Evolutionary conservation across 2,113 vertebrate species (phyloP).

Genomic region (Mesembrinibis cayennensis): DNA sequence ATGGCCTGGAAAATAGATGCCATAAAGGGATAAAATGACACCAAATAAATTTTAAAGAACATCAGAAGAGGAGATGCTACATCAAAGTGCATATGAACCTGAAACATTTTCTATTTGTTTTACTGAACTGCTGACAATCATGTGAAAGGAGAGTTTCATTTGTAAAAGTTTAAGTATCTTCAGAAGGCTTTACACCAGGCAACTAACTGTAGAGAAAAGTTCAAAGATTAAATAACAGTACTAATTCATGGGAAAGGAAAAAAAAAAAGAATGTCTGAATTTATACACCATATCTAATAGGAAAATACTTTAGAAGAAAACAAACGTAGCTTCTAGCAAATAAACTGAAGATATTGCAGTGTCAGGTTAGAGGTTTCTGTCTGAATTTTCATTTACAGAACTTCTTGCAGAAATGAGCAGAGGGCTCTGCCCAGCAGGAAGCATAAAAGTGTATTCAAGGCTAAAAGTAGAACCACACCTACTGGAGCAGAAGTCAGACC

Average conservation of each 20-base stretch:
- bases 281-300: not conserved
- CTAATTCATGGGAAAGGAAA: not conserved
- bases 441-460: not conserved
- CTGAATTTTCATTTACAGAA: not conserved
- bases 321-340: not conserved
- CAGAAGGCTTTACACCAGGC: not conserved
- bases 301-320: not conserved
- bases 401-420: not conserved
- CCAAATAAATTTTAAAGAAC: not conserved
- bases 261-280: not conserved
- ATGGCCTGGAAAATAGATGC: not conserved
- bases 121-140: not conserved
- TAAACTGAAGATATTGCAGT: not conserved
- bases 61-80: not conserved
- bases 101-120: not conserved
- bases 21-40: not conserved
- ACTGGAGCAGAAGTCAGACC: not conserved
- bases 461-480: not conserved
- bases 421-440: not conserved
- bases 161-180: not conserved
- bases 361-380: not conserved
- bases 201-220: not conserved
- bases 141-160: not conserved
- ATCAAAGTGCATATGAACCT: not conserved
- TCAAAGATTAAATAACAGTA: not conserved